A percentile compares a stretch with the other conserved stretches of the same genome.
Conservation (phyloP, 2,888 invertebrate species). For the Pardosa pseudoannulata region DNA sequence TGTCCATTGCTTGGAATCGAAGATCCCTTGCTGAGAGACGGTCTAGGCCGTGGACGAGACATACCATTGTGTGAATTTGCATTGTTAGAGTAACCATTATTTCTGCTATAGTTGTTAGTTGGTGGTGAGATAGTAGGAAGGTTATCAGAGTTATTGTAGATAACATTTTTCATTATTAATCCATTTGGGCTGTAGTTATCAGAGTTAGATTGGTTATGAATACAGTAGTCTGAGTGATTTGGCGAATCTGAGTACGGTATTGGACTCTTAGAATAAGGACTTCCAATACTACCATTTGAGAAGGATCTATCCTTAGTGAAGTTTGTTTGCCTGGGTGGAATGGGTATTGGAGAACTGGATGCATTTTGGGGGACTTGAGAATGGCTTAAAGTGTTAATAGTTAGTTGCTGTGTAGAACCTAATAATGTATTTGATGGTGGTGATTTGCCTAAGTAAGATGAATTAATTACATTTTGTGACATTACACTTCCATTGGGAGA, state of each 20-base stretch:
- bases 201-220: conserved; percentile 25
- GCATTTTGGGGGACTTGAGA: conserved; percentile 23
- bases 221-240: conserved; percentile 45
- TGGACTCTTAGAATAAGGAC: conserved; percentile 63
- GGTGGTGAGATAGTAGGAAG: conserved; percentile 18
- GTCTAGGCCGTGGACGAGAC: conserved; percentile 62
- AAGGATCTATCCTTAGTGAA: conserved; percentile 36
- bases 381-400: conserved; percentile 37
- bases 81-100: conserved; percentile 18
- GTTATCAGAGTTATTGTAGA: conserved; percentile 36
- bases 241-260: conserved; percentile 43
- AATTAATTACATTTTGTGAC: conserved; percentile 21
- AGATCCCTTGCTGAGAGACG: conserved; percentile 49
- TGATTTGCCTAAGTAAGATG: conserved; percentile 22
- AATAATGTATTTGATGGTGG: conserved; percentile 24
- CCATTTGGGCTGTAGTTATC: conserved; percentile 52
- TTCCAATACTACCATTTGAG: conserved; percentile 55
- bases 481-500: background rate
- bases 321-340: conserved; percentile 39
- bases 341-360: conserved; percentile 65
- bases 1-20: conserved; percentile 39
- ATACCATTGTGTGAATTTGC: conserved; percentile 39
- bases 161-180: conserved; percentile 28
- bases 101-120: background rate
- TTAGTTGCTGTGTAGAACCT: conserved; percentile 23